phyloP scores from a whole-genome alignment of 1,140 invertebrate species.

The Limonius californicus region DNA sequence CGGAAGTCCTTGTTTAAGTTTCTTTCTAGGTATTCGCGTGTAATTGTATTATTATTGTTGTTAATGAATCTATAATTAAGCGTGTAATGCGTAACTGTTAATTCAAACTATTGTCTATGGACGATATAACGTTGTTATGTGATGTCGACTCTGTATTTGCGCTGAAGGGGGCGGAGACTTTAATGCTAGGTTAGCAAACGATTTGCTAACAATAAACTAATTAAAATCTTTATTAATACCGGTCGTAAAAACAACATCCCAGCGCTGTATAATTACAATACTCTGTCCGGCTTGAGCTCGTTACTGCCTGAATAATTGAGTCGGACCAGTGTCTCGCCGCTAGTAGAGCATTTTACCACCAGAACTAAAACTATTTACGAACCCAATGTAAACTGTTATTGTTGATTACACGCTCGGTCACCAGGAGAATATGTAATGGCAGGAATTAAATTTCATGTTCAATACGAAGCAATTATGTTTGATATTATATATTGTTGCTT shows the following conservation, averaged over 20 bases:
- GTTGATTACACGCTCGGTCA: not conserved
- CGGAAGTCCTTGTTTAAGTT: too few species aligned
- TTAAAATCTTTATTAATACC: conserved; percentile 19
- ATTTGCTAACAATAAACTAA: conserved; percentile 22
- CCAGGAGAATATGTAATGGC: not conserved
- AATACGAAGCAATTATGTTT: not conserved
- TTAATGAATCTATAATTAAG: conserved; percentile 3
- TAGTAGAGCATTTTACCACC: not conserved
- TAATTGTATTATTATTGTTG: not conserved
- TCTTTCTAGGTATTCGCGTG: too few species aligned
- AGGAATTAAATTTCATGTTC: not conserved
- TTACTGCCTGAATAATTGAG: not conserved
- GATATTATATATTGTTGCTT: too few species aligned
- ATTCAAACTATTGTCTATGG: not conserved
- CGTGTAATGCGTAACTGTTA: not conserved
- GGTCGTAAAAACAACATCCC: not conserved
- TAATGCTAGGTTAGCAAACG: conserved; percentile 25
- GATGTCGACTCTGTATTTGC: not conserved
- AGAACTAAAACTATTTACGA: conserved; percentile 9
- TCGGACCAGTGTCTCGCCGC: not conserved
- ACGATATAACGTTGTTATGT: not conserved
- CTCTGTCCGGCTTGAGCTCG: not conserved
- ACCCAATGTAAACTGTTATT: conserved; percentile 7
- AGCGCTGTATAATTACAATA: not conserved
- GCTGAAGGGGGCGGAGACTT: conserved; percentile 19